phyloP scores from a whole-genome alignment of 2,888 invertebrate genomes.

The Timema podura region DNA sequence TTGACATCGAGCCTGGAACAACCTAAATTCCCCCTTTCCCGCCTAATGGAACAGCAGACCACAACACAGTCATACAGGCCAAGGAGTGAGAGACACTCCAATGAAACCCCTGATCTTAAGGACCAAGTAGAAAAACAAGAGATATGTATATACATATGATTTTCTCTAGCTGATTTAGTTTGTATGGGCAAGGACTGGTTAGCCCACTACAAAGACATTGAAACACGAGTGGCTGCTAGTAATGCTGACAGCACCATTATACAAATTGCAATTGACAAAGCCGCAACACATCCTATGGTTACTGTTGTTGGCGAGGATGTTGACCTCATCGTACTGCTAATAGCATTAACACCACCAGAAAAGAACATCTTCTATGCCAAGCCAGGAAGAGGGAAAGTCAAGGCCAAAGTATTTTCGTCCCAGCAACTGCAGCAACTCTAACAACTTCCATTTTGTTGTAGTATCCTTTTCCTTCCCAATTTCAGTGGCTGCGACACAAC shows the following conservation, averaged over 20 bases:
- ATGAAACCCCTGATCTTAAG: no score
- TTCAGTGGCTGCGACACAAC: conserved; percentile 1
- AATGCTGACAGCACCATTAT: not conserved
- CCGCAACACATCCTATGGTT: not conserved
- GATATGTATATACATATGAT: no score
- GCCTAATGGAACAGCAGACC: no score
- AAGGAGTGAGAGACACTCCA: no score
- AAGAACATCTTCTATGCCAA: not conserved
- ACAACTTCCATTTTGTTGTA: not conserved
- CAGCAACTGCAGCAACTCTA: not conserved
- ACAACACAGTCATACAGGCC: no score
- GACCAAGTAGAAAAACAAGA: no score
- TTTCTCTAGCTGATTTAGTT: no score
- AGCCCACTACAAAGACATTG: not conserved
- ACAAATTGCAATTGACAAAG: not conserved
- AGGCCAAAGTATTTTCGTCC: conserved; percentile 2
- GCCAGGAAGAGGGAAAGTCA: conserved; percentile 1
- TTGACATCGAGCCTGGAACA: no score
- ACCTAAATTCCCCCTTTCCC: no score
- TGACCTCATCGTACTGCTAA: not conserved
- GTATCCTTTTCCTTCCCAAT: not conserved
- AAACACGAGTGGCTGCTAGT: conserved; percentile 4
- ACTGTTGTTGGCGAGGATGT: not conserved
- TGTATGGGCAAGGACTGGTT: no score
- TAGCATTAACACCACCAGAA: conserved; percentile 3